Evolutionary conservation across 2,797 vertebrate genomes (phyloP).

Genomic region (Macropodus opercularis): DNA sequence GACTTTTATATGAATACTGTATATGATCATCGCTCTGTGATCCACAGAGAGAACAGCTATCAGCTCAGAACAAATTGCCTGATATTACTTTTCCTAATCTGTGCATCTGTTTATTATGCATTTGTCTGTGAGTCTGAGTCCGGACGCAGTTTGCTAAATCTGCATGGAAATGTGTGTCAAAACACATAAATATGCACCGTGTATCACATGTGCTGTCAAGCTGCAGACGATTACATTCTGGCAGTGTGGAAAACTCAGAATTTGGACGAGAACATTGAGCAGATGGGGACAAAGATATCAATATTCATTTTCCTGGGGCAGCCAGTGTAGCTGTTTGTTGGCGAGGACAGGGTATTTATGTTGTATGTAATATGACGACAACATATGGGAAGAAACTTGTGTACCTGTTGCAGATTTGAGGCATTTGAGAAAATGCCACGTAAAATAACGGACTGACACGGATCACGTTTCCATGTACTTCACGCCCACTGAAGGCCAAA

Average conservation of each 20-base stretch:
- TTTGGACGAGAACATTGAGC: neutral
- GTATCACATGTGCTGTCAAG: conserved; percentile 5
- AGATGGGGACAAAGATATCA: neutral
- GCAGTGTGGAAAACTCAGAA: neutral
- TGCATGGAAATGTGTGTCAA: neutral
- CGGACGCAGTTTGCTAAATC: neutral
- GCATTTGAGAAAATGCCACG: neutral
- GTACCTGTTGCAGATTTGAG: neutral
- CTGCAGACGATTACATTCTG: conserved; percentile 1
- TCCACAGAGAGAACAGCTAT: neutral
- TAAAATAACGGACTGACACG: neutral
- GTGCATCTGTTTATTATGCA: neutral
- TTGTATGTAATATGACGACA: too few species aligned
- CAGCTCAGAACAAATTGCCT: neutral
- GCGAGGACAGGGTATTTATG: neutral
- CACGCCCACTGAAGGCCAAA: neutral
- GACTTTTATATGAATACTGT: neutral
- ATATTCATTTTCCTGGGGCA: neutral
- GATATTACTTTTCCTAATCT: conserved; percentile 6
- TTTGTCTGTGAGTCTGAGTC: neutral
- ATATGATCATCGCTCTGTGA: neutral
- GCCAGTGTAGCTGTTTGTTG: neutral
- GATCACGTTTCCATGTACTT: neutral
- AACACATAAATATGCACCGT: conserved; percentile 3
- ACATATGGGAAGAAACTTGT: too few species aligned